A percentile compares a stretch with the other conserved stretches of the same genome.
These are phyloP conservation scores for Dipodomys spectabilis DNA, from an alignment of 2,113 vertebrate genomes.

Conservation along the genomic window DNA sequence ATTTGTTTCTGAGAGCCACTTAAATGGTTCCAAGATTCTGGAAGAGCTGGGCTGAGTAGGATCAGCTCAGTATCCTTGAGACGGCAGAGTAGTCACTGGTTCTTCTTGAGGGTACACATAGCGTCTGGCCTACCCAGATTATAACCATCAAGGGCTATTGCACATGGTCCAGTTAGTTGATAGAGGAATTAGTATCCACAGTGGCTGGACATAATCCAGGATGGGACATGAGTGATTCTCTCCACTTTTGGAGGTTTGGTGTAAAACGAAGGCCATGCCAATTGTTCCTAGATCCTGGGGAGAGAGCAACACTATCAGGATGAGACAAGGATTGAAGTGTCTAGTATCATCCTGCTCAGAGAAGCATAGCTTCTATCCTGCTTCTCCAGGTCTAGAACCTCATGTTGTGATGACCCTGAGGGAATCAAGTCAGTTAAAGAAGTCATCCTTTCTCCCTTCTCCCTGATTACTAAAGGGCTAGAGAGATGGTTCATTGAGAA, in stretches of 20 bases:
- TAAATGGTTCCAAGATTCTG: conserved; percentile 81
- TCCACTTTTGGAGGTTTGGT: background rate
- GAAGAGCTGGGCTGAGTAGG: conserved; percentile 73
- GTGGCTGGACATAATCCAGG: background rate
- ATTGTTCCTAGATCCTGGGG: background rate
- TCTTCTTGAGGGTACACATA: background rate
- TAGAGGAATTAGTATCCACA: background rate
- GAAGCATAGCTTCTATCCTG: background rate
- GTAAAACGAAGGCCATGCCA: background rate
- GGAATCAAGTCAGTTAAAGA: background rate
- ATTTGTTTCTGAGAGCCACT: conserved; percentile 73
- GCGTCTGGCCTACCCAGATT: background rate
- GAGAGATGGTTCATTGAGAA: background rate
- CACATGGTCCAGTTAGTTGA: background rate
- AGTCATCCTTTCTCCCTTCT: background rate
- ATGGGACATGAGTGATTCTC: background rate
- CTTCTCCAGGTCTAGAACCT: background rate
- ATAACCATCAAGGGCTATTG: background rate
- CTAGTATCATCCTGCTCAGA: background rate
- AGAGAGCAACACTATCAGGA: background rate
- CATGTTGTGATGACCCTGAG: background rate
- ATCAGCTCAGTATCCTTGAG: conserved; percentile 48
- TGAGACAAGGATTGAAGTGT: background rate
- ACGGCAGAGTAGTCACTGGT: conserved; percentile 55
- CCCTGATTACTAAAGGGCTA: background rate